Conservation (phyloP, 92 coral and sea anemone genomes). For the Epizoanthus ramosus region DNA sequence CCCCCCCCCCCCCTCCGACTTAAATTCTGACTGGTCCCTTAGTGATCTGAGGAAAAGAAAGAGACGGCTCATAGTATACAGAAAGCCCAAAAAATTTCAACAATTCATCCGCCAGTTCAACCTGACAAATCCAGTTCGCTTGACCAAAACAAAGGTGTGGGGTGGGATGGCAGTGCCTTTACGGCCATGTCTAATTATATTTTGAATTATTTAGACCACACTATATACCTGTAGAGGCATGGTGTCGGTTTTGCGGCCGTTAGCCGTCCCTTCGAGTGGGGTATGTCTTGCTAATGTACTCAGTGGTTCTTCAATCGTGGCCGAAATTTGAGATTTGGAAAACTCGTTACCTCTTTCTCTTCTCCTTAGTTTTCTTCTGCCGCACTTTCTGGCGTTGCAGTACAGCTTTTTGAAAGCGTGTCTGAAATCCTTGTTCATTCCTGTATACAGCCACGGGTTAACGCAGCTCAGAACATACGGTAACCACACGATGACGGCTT, state of each 20-base stretch:
- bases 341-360: slow-evolving; percentile 36
- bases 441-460: slow-evolving; percentile 85
- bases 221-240: slow-evolving; percentile 1
- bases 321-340: slow-evolving; percentile 36
- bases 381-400: slow-evolving; percentile 42
- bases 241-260: neutral
- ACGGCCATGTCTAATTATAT: neutral
- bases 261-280: neutral
- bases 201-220: neutral
- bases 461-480: slow-evolving; percentile 78
- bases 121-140: too few relatives aligned
- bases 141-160: too few relatives aligned
- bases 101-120: too few relatives aligned
- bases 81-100: too few relatives aligned
- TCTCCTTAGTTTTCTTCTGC: neutral
- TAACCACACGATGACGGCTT: slow-evolving; percentile 56
- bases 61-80: too few relatives aligned
- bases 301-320: slow-evolving; percentile 34
- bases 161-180: too few relatives aligned
- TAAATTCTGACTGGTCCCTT: too few relatives aligned
- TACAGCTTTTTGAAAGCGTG: slow-evolving; percentile 76
- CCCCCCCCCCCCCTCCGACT: too few relatives aligned
- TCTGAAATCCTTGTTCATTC: slow-evolving; percentile 84
- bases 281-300: slow-evolving; percentile 2
- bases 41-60: too few relatives aligned